These are phyloP conservation scores for Ginglymostoma cirratum DNA, from an alignment of 2,113 vertebrate genomes.

Conservation along the genomic window DNA sequence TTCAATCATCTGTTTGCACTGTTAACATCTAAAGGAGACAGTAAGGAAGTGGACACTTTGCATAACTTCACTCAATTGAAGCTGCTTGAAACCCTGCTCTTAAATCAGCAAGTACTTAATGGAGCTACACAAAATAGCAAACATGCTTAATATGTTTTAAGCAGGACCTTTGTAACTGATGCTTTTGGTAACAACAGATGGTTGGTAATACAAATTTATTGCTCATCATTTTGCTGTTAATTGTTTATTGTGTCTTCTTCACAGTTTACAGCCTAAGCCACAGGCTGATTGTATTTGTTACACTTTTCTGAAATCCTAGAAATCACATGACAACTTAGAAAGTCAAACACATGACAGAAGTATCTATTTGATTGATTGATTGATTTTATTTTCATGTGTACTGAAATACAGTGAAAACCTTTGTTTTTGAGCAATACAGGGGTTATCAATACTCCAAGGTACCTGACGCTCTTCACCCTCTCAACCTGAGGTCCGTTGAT, in stretches of 20 bases:
- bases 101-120: not conserved
- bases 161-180: not conserved
- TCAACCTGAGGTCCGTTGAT: too few relatives aligned
- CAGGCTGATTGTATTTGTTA: not conserved
- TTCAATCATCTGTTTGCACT: not conserved
- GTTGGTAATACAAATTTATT: not conserved
- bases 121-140: not conserved
- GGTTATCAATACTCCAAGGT: too few relatives aligned
- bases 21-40: not conserved
- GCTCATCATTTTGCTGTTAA: not conserved
- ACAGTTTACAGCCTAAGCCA: not conserved
- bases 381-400: too few relatives aligned
- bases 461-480: too few relatives aligned
- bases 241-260: not conserved
- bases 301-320: not conserved
- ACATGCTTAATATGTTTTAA: not conserved
- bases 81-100: not conserved
- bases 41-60: not conserved
- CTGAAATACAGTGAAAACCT: too few relatives aligned
- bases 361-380: not conserved
- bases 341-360: not conserved
- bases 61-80: not conserved
- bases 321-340: not conserved
- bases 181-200: not conserved
- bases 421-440: too few relatives aligned